These are phyloP conservation scores for Pipistrellus kuhlii DNA, from an alignment of 2,797 vertebrate genomes.

Conservation along the genomic window DNA sequence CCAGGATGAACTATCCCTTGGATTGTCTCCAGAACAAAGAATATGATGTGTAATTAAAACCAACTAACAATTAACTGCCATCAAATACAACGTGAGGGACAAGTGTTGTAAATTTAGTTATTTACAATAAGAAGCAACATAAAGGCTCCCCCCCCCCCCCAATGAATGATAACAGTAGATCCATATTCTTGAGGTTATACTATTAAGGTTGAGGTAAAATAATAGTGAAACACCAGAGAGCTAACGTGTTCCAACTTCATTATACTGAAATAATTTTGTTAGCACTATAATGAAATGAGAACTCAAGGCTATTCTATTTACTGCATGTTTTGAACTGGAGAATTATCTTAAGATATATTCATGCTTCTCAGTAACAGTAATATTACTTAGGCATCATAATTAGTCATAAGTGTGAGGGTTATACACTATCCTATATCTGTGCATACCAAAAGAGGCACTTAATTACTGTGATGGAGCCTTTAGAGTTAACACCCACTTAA, in stretches of 20 bases:
- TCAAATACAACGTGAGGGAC: slow-evolving; percentile 86
- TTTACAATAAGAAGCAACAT: slow-evolving; percentile 77
- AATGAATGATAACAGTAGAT: slow-evolving; percentile 75
- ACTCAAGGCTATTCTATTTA: slow-evolving; percentile 68
- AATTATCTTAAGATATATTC: slow-evolving; percentile 74
- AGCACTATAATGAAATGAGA: slow-evolving; percentile 71
- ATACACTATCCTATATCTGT: slow-evolving; percentile 74
- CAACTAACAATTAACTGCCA: slow-evolving; percentile 89
- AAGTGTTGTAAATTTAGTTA: slow-evolving; percentile 83
- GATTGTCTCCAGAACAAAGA: slow-evolving; percentile 88
- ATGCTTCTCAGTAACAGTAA: slow-evolving; percentile 52
- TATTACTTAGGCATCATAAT: slow-evolving; percentile 68
- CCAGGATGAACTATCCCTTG: slow-evolving; percentile 87
- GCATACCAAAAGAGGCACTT: slow-evolving; percentile 73
- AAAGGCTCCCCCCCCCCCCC: not conserved
- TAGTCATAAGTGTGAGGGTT: slow-evolving; percentile 78
- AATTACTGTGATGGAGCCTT: slow-evolving; percentile 79
- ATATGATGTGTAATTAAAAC: slow-evolving; percentile 90
- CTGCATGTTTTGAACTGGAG: slow-evolving; percentile 61
- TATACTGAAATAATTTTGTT: slow-evolving; percentile 66
- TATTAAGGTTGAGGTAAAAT: slow-evolving; percentile 73
- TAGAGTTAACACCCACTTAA: slow-evolving; percentile 76
- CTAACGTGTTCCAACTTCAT: slow-evolving; percentile 24
- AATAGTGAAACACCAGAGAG: slow-evolving; percentile 58
- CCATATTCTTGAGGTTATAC: slow-evolving; percentile 46